A percentile compares a stretch with the other conserved stretches of the same genome.
These are phyloP conservation scores for Lacerta viridis DNA, from an alignment of 2,797 vertebrate species.

Conservation along the genomic window DNA sequence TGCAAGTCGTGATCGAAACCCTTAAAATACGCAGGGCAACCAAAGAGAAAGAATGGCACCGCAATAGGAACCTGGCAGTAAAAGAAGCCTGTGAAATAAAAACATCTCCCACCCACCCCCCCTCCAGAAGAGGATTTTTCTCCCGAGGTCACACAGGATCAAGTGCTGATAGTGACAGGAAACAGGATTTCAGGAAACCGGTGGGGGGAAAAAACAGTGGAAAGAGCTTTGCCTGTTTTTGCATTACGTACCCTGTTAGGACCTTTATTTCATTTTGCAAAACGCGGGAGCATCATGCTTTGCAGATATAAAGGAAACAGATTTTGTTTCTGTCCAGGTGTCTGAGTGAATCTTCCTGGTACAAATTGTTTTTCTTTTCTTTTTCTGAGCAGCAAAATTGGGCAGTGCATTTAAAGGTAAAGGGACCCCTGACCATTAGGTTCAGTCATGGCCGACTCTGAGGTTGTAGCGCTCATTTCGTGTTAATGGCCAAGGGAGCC, in stretches of 20 bases:
- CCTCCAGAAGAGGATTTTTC: constrained; percentile 46
- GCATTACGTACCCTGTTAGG: neutral
- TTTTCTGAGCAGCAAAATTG: too few species aligned
- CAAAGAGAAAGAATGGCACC: neutral
- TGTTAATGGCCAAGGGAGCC: too few species aligned
- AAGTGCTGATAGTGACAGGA: constrained; percentile 68
- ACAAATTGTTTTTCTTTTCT: neutral
- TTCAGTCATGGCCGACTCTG: too few species aligned
- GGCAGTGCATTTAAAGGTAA: neutral
- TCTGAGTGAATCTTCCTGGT: neutral
- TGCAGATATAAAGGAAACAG: constrained; percentile 7
- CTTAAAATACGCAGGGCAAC: constrained; percentile 24
- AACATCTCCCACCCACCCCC: constrained; percentile 20
- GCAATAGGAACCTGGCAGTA: constrained; percentile 18
- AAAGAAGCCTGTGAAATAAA: constrained; percentile 30
- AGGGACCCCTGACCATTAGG: too few species aligned
- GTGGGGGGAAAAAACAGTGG: constrained; percentile 64
- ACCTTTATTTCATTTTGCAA: constrained; percentile 14
- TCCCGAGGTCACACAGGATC: constrained; percentile 61
- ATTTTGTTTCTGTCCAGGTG: neutral
- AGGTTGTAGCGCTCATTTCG: too few species aligned
- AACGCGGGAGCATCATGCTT: neutral
- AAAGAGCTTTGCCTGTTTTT: constrained; percentile 67
- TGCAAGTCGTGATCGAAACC: neutral
- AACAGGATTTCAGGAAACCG: constrained; percentile 66